Base-by-base conservation (phyloP, 92 coral and sea anemone species). In the Epizoanthus rinbou region DNA sequence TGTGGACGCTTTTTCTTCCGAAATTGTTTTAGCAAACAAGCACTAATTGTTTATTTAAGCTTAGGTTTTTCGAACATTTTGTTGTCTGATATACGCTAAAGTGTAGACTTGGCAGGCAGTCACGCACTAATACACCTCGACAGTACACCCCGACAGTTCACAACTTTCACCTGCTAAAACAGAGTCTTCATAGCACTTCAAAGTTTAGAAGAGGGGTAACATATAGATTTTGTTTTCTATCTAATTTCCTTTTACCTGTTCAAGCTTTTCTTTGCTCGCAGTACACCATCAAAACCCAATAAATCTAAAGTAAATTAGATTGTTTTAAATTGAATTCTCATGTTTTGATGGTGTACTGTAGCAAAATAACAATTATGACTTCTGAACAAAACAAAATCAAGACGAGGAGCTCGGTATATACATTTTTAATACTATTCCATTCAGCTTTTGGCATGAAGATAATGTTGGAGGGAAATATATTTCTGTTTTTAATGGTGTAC, bases 231-330 rank as follows among this genome's bases (percentile, higher is more conserved):
- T 21, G 69, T 64, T 64, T 16, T 64, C 5, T 21, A 9, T 64
- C 21, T 17, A 7, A 17, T 10, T 64, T 17, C 70, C 70, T 64
- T 64, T 64, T 64, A 64, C 70, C 70, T 64, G 70, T 64, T 64
- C 18, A 64, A 64, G 70, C 70, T 64, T 64, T 64, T 64, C 70
- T 64, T 25, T 25, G 31, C 70, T 41, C 70, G 24, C 70, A 64
- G 70, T 64, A 64, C 70, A 64, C 70, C 70, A 64, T 64, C 70
- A 64, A 64, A 64, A 64, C 70, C 70, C 70, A 64, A 64, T 64
- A 64, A 64, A 63, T 64, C 31, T 35, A 64, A 23, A 64, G 70
- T 64, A 64, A 64, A 64, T 64, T 64, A 64, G 47, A 64, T 64
- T 64, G 70, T 64, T 64, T 64, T 64, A 64, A 14, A 64, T 64